phyloP scores from a whole-genome alignment of 2,888 invertebrate genomes.

The Allolobophora icterica region DNA sequence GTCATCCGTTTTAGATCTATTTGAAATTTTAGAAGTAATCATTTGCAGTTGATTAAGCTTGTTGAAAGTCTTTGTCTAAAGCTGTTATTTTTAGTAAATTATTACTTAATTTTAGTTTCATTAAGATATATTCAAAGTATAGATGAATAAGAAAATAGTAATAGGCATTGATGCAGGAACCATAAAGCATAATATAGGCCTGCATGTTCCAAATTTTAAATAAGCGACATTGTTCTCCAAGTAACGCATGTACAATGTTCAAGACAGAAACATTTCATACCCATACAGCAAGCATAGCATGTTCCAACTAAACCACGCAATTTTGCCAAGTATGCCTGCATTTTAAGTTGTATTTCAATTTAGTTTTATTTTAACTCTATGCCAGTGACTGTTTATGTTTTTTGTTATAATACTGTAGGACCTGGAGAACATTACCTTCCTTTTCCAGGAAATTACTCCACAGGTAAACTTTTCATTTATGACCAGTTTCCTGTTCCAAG shows the following conservation, averaged over 20 bases:
- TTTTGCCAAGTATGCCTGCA: not conserved
- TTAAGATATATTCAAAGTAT: not conserved
- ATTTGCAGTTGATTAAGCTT: not conserved
- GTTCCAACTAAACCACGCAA: not conserved
- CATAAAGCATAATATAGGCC: not conserved
- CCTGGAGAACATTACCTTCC: not conserved
- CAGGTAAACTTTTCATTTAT: not conserved
- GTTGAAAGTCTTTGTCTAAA: no score
- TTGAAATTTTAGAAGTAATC: not conserved
- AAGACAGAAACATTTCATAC: not conserved
- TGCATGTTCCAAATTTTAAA: not conserved
- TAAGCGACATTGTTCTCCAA: not conserved
- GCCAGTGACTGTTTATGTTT: not conserved
- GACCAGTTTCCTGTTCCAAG: not conserved
- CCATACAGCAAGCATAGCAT: not conserved
- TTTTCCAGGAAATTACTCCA: constrained; percentile 23
- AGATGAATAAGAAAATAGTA: not conserved
- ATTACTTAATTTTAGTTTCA: not conserved
- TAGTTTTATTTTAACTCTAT: not conserved
- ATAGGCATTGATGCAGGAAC: not conserved
- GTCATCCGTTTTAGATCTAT: not conserved
- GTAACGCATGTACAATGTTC: not conserved
- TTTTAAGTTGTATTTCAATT: not conserved
- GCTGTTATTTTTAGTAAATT: not conserved
- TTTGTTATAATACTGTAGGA: not conserved